Conservation (phyloP, 2,113 vertebrate genomes). For the Antechinus flavipes region DNA sequence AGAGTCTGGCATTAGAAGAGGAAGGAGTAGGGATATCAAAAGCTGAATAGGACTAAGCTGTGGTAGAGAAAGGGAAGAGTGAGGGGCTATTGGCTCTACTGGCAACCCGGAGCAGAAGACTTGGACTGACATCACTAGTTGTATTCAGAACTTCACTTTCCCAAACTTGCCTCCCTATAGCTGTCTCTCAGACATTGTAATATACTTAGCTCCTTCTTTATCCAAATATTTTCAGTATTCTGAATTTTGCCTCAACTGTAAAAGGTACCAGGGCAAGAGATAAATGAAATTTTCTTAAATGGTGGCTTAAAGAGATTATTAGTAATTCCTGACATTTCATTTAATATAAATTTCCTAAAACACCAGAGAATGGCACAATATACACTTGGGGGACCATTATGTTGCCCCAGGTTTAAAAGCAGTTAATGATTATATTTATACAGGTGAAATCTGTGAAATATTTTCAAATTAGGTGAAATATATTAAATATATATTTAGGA, state of each 20-base stretch:
- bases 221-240: background rate
- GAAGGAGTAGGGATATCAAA: background rate
- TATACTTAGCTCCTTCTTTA: background rate
- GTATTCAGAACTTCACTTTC: background rate
- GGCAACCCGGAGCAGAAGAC: background rate
- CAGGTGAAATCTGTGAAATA: background rate
- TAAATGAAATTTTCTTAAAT: background rate
- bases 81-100: background rate
- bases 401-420: background rate
- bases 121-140: background rate
- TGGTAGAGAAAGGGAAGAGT: background rate
- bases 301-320: background rate
- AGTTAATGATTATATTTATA: background rate
- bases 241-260: background rate
- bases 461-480: too few relatives aligned
- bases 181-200: background rate
- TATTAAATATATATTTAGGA: background rate
- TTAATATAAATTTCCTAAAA: background rate
- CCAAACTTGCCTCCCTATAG: background rate
- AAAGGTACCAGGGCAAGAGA: background rate
- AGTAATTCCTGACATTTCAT: background rate
- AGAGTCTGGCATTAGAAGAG: background rate
- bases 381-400: background rate
- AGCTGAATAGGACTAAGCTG: background rate
- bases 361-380: background rate